Percentiles rank a stretch among this genome's conserved stretches.
Conservation (phyloP, 2,797 vertebrate genomes). For the Acanthurus lineatus region DNA sequence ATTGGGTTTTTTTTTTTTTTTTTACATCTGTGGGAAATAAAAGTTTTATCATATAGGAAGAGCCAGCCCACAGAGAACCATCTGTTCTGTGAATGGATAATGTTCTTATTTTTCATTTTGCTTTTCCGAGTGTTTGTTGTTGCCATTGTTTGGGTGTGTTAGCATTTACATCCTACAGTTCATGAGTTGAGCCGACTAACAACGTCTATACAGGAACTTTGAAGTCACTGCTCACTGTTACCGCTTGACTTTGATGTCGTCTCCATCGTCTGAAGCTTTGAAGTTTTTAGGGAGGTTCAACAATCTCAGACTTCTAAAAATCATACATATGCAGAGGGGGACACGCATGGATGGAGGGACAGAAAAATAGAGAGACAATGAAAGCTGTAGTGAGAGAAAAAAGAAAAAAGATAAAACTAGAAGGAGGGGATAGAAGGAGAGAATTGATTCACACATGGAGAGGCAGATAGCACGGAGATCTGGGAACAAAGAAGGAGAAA, state of each 20-base stretch:
- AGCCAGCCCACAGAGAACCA: conserved; percentile 28
- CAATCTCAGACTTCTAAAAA: conserved; percentile 49
- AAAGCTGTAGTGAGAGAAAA: conserved; percentile 9
- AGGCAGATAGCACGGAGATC: conserved; percentile 19
- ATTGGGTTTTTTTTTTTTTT: not conserved
- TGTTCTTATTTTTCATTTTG: conserved; percentile 16
- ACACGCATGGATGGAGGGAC: conserved; percentile 10
- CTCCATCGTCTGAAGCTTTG: conserved; percentile 49
- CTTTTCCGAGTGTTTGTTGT: conserved; percentile 8
- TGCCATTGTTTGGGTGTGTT: conserved; percentile 26
- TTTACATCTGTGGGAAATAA: not conserved
- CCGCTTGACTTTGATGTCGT: conserved; percentile 56
- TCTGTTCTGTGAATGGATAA: conserved; percentile 8
- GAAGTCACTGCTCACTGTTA: conserved; percentile 38
- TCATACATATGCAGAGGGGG: conserved; percentile 42
- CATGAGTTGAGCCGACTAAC: conserved; percentile 4
- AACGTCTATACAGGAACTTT: conserved; percentile 33
- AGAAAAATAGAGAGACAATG: conserved; percentile 19
- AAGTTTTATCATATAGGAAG: not conserved
- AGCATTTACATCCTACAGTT: conserved; percentile 32
- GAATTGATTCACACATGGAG: conserved; percentile 28
- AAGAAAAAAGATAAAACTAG: conserved; percentile 24
- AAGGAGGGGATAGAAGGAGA: conserved; percentile 15
- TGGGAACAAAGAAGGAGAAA: conserved; percentile 7
- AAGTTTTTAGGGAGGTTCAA: conserved; percentile 50